Percentiles rank a stretch among this genome's conserved stretches.
Evolutionary conservation across 2,888 invertebrate genomes (phyloP).

Genomic region (Podotricha telesiphe): DNA sequence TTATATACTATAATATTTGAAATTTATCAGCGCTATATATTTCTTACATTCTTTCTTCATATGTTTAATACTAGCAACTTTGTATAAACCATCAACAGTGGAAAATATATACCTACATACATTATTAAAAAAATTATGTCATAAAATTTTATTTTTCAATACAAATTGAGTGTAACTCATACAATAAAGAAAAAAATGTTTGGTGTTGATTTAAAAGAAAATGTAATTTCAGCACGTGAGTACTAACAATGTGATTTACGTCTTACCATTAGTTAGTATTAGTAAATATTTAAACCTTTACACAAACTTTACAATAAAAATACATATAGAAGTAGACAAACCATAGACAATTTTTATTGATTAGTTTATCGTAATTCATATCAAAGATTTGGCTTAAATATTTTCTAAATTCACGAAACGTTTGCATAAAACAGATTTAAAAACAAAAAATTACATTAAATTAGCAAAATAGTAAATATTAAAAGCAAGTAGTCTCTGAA

Average conservation of each 20-base stretch:
- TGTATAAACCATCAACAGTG: not conserved
- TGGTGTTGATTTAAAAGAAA: not conserved
- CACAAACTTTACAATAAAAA: not conserved
- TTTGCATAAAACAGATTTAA: no score
- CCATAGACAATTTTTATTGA: not conserved
- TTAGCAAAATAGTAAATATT: no score
- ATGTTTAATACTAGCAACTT: not conserved
- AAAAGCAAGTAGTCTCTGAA: no score
- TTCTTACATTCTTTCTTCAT: not conserved
- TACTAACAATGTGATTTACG: slow-evolving; percentile 31
- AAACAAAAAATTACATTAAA: no score
- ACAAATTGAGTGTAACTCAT: not conserved
- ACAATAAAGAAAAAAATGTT: not conserved
- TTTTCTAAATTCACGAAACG: no score
- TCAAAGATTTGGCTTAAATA: not conserved
- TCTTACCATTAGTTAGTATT: slow-evolving; percentile 34
- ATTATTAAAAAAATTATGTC: no score
- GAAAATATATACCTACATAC: not conserved
- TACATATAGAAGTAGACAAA: not conserved
- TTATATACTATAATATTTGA: not conserved
- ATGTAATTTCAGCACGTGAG: not conserved
- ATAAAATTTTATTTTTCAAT: not conserved
- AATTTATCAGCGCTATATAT: not conserved
- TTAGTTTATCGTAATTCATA: not conserved
- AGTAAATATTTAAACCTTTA: slow-evolving; percentile 22